Evolutionary conservation across 1,140 invertebrate genomes (phyloP), one percentile per base, ranked within the genome.

Genomic region (Papilio polytes): DNA sequence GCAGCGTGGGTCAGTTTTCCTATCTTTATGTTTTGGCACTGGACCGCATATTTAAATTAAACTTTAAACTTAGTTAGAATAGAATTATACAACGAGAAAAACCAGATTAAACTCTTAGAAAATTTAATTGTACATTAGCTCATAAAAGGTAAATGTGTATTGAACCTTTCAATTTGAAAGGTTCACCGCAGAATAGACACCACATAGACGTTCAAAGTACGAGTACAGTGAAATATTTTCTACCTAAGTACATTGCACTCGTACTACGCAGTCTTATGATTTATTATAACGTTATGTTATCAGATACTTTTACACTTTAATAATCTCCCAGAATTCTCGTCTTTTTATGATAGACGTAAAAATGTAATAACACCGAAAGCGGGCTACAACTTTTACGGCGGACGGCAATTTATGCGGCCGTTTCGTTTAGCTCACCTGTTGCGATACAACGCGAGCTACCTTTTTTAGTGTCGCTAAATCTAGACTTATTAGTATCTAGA

Each of bases 11-110:
- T 36, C 63, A 70, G 63, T 70, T 70, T 36, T 70, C 10, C 63
- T 70, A 70, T 70, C 63, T 70, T 70, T 70, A 70, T 70, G 26
- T 70, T 31, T 70, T 70, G 63, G 63, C 63, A 70, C 63, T 31
- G 26, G 63, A 70, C 59, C 59, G 22, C 63, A 70, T 70, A 70
- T 70, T 70, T 70, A 70, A 70, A 70, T 70, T 70, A 70, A 70
- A 70, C 63, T 70, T 31, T 31, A 31, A 70, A 70, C 63, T 31
- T 22, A 10, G 9, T 3, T 36, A 31, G 63, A 31, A 66, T 10
- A 6, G 9, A 7, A 8, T 9, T 13, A 26, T 4, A 22, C 12
- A 26, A 26, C 20, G 9, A 26, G 12, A 13, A 3, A 26, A 63
- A 26, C 22, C 1, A 2, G 9, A 12, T 63, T 26, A 63, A 26